These are phyloP conservation scores for Scomber colias DNA, from an alignment of 2,113 vertebrate genomes.

Conservation along the genomic window DNA sequence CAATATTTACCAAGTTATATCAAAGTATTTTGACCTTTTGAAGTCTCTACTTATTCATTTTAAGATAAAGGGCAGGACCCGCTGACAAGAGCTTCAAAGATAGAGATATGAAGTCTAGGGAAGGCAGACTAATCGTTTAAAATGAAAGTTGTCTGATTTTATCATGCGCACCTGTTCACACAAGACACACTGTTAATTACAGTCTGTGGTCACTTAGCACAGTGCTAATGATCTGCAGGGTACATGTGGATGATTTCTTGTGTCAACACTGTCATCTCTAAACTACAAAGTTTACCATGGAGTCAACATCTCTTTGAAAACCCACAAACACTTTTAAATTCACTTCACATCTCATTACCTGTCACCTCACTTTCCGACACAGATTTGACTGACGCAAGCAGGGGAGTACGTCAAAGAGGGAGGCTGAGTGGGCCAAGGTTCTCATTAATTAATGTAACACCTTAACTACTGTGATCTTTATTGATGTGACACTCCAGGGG, in stretches of 20 bases:
- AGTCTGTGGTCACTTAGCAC: background rate
- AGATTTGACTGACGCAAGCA: slow-evolving; percentile 16
- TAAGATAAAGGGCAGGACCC: background rate
- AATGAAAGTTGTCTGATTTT: no score
- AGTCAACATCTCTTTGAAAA: slow-evolving; percentile 19
- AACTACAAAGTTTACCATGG: background rate
- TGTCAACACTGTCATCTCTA: background rate
- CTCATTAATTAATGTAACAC: slow-evolving; percentile 69
- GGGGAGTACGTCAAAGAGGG: slow-evolving; percentile 9
- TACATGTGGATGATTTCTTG: background rate
- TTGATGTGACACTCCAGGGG: slow-evolving; percentile 59
- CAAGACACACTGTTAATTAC: no score
- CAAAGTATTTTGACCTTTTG: no score
- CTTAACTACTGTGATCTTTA: slow-evolving; percentile 58
- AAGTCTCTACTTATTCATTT: no score
- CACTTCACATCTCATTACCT: slow-evolving; percentile 9
- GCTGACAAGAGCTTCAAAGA: background rate
- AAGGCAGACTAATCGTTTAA: no score
- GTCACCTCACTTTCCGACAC: background rate
- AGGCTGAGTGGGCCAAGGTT: slow-evolving; percentile 43
- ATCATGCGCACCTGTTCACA: no score
- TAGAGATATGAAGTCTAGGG: no score
- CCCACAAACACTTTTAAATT: background rate
- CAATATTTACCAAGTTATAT: no score
- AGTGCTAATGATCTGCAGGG: background rate